Percentiles rank a stretch among this genome's conserved stretches.
These are phyloP conservation scores for Urocyon cinereoargenteus DNA, from an alignment of 2,797 vertebrate genomes.

Conservation along the genomic window DNA sequence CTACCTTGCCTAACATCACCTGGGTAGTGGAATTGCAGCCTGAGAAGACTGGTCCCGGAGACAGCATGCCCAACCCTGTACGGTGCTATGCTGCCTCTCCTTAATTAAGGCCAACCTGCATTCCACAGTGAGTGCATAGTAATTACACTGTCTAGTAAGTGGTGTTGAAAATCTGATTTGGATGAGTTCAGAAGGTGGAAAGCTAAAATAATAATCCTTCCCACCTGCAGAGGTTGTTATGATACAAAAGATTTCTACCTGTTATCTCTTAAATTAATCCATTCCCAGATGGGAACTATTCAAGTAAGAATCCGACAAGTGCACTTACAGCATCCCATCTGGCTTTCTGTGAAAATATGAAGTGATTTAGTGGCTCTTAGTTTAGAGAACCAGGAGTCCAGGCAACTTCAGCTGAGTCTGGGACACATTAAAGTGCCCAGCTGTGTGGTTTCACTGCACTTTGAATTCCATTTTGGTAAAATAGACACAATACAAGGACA, in stretches of 20 bases:
- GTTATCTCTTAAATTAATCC: neutral
- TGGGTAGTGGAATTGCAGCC: neutral
- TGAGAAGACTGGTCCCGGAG: neutral
- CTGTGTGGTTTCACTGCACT: neutral
- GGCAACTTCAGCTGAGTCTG: neutral
- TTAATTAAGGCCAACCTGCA: neutral
- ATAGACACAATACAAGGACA: neutral
- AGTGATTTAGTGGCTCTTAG: neutral
- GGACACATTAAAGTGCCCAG: neutral
- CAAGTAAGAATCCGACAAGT: neutral
- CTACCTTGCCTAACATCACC: neutral
- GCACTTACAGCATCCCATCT: neutral
- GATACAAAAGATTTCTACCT: neutral
- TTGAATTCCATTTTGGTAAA: neutral
- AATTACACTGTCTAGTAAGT: neutral
- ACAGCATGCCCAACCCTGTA: no score
- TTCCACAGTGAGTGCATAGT: neutral
- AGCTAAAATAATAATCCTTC: neutral
- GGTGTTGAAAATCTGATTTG: neutral
- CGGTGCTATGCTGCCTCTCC: neutral
- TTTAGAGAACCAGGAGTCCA: neutral
- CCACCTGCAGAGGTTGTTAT: neutral
- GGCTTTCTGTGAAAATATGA: neutral
- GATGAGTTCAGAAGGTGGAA: neutral
- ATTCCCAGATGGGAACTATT: neutral